Evolutionary conservation across 2,113 vertebrate species (phyloP), one percentile per base, ranked within the genome.

Genomic region (Pterocles gutturalis): DNA sequence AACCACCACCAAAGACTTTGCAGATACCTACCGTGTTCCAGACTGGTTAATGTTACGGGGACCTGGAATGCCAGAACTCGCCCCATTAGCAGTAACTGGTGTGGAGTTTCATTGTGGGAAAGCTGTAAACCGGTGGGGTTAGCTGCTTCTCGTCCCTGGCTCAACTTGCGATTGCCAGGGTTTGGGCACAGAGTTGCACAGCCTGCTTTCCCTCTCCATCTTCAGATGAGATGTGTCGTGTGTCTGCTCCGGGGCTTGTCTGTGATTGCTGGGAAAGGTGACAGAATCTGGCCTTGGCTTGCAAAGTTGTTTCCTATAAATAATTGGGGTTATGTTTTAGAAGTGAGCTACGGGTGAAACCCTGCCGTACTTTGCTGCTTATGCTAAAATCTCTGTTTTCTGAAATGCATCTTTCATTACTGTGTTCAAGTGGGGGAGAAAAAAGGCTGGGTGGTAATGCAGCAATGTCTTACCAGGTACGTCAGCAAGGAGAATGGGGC

Each of bases 201-300:
- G 46, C 2, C 24, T 5, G 0, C 48, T 48, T 66, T 2, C 18
- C 17, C 46, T 26, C 29, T 61, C 48, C 8, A 0, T 19, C 29
- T 51, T 53, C 22, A 43, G 29, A 8, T 34, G 10, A 38, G 34
- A 19, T 19, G 33, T 33, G 19, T 48, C 24, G 5, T 6, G 10
- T 41, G 13, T 53, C 65, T 67, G 17, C 45, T 66, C 19, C 0
- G 0, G 69, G 33, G 14, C 22, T 33, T 64, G 19, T 54, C 76
- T 69, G 43, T 69, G 4, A 0, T 48, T 46, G 38, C 34, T 48
- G 53, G 29, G 66, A 55, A 46, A 66, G 17, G 45, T 55, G n/a
- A 19, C 12, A 9, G 18, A 2, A 3, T 11, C 17, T 62, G 31
- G 25, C 25, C 28, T 46, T 65, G 79, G 34, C 10, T 73, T 69